Base-by-base conservation (phyloP, 1,140 invertebrate genomes). In the Drosophila parabipectinata region DNA sequence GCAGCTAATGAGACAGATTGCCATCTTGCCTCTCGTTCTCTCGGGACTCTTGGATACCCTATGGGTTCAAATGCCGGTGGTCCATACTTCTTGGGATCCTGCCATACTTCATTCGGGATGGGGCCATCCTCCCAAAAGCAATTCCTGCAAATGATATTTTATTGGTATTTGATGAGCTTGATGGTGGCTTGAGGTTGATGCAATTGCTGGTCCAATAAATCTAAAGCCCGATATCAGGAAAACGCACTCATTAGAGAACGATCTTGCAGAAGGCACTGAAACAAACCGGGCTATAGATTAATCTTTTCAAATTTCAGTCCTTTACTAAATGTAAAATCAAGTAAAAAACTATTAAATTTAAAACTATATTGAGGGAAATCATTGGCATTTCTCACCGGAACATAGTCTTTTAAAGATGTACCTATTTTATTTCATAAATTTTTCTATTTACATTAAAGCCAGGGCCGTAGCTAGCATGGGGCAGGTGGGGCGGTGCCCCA, bases 121-220 rank as follows among this genome's bases (percentile, higher is more conserved):
- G 6, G 26, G 6, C 26, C 26, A 28, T 28, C 57, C n/a, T 52
- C 24, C 62, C 44, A 50, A 39, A 34, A 21, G 67, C 76, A 84
- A 83, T 85, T 85, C 79, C 82, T 75, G 39, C 77, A 81, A 85
- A 85, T 84, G 81, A 84, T 87, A 87, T 85, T 85, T 85, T 85
- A 85, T 85, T 77, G 82, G 50, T 81, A 81, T 85, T 85, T 85
- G 81, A 85, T 85, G 81, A 87, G 73, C 81, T 58, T 66, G 62
- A 51, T 51, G 9, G 26, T 7, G 21, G 21, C 21, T 21, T 7
- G 26, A 7, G 9, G 55, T 30, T 48, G 66, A 30, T 69, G 82
- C 81, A 85, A 85, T 85, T 81, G 81, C 62, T 62, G 63, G 77
- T 71, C 62, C 72, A 81, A 85, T 87, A 85, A 85, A 85, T 85